phyloP scores from a whole-genome alignment of 2,888 invertebrate genomes.

The Lithophane leautieri region DNA sequence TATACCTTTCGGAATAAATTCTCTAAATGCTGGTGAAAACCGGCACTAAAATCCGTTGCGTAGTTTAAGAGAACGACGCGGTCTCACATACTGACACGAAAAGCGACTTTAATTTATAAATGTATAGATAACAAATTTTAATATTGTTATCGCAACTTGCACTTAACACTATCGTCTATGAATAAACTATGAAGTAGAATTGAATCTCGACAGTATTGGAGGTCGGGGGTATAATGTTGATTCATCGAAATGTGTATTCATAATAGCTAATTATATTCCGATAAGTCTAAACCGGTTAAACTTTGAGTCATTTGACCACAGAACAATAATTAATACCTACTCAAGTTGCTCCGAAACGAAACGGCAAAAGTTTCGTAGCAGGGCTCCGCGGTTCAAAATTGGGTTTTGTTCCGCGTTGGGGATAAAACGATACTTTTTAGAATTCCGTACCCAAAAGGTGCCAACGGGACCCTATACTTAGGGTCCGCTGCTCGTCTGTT shows the following conservation, averaged over 20 bases:
- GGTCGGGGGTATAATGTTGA: conserved; percentile 26
- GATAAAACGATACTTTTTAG: conserved; percentile 8
- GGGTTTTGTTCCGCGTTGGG: conserved; percentile 1
- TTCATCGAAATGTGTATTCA: conserved; percentile 50
- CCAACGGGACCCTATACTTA: not conserved
- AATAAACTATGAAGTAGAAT: conserved; percentile 45
- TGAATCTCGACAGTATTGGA: conserved; percentile 34
- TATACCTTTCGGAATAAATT: too few relatives aligned
- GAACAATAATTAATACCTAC: too few relatives aligned
- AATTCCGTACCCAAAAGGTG: not conserved
- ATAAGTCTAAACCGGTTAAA: conserved; percentile 50
- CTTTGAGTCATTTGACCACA: conserved; percentile 48
- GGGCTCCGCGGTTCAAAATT: not conserved
- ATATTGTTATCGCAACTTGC: conserved; percentile 11
- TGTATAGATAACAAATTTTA: not conserved
- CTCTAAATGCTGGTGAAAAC: too few relatives aligned
- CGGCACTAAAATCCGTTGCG: too few relatives aligned
- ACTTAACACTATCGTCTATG: conserved; percentile 41
- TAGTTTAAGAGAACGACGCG: too few relatives aligned
- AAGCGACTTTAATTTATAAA: too few relatives aligned
- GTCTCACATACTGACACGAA: too few relatives aligned
- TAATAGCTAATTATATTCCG: conserved; percentile 42
- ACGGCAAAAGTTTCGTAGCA: conserved; percentile 20
- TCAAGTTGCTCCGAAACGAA: conserved; percentile 1
- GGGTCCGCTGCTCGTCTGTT: too few relatives aligned